Conservation (phyloP, 2,888 invertebrate genomes). For the Dynastes grantii region DNA sequence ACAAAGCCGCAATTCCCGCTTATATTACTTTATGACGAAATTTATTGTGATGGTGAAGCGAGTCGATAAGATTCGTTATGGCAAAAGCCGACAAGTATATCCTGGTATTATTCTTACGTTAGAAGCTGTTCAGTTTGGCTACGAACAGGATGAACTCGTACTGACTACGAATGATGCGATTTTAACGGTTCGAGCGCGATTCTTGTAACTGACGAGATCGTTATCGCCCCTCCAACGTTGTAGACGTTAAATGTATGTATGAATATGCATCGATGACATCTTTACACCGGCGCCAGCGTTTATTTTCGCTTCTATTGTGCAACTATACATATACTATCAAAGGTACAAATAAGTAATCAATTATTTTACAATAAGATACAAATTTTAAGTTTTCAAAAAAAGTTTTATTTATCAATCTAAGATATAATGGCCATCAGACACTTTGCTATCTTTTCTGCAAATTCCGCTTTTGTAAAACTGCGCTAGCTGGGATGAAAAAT, state of each 20-base stretch:
- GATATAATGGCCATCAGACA: too few relatives aligned
- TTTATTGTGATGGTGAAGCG: background rate
- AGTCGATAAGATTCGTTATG: background rate
- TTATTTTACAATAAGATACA: too few relatives aligned
- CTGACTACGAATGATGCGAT: background rate
- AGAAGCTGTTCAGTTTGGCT: background rate
- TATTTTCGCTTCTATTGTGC: too few relatives aligned
- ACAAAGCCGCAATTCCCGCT: background rate
- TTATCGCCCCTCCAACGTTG: background rate
- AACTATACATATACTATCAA: too few relatives aligned
- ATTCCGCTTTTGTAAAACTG: too few relatives aligned
- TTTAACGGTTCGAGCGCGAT: background rate
- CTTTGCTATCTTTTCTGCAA: too few relatives aligned
- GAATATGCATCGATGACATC: too few relatives aligned
- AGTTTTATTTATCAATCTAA: too few relatives aligned
- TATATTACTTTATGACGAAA: background rate
- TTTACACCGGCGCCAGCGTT: too few relatives aligned
- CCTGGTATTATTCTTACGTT: background rate
- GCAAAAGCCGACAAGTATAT: background rate
- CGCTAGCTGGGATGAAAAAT: too few relatives aligned
- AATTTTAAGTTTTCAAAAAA: too few relatives aligned
- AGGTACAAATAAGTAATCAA: too few relatives aligned
- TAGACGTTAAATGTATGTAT: background rate
- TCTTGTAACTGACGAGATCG: conserved; percentile 5
- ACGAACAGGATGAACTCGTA: background rate